Evolutionary conservation across 2,797 vertebrate species (phyloP), one percentile per base, ranked within the genome.

Genomic region (Characodon lateralis): DNA sequence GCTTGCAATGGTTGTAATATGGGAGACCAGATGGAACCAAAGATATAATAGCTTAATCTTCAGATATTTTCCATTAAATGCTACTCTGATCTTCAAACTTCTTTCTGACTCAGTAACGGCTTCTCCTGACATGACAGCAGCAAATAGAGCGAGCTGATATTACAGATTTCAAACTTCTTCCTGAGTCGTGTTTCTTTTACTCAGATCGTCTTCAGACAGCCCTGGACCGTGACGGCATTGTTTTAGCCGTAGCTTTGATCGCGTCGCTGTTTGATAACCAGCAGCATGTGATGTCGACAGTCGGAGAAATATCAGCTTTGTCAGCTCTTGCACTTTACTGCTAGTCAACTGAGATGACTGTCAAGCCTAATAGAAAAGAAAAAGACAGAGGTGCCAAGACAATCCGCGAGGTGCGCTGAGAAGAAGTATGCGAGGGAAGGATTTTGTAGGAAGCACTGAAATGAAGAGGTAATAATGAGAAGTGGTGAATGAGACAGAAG

Each of bases 401-500:
- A 46, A 31, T 70, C 10, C 8, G 1, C 50, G 50, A 70, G 51
- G 14, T 28, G 20, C 0, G n/a, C 41, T 71, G 72, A 31, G 83
- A 55, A 74, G 43, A 72, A 14, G 22, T 59, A 50, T 82, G 59
- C 70, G 31, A 72, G 63, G 28, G 4, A 74, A 43, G 7, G 65
- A 73, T 61, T 78, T 0, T 2, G 41, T 22, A 66, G 63, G 43
- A 68, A 26, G n/a, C 9, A 14, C 18, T 26, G 4, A 77, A 76
- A 41, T 5, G 24, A 70, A 46, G 43, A 20, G 39, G 69, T 85
- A 77, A 74, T 79, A 82, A 89, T 83, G 82, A 81, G 73, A 51
- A 46, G 31, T 6, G 76, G 53, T 61, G 78, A 72, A 74, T 10
- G 51, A 86, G 84, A 85, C 87, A 91, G 89, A 88, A 87, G 92